Percentiles rank a stretch among this genome's conserved stretches.
These are phyloP conservation scores for Drosophila kikkawai DNA, from an alignment of 1,140 invertebrate genomes.

Conservation along the genomic window DNA sequence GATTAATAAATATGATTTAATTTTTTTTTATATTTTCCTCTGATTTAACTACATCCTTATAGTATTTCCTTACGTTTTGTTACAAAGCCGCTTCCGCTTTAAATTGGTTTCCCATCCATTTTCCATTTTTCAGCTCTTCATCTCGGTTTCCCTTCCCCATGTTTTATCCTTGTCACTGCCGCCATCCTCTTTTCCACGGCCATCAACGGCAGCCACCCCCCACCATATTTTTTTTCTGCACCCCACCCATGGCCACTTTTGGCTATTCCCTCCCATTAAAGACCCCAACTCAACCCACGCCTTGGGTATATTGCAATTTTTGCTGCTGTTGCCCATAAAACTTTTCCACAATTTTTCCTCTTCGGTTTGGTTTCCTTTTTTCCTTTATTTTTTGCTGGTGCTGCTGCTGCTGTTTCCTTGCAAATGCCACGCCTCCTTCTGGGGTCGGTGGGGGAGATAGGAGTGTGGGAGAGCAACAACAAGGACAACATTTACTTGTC, in stretches of 20 bases:
- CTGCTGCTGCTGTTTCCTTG: slow-evolving; percentile 28
- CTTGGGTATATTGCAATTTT: slow-evolving; percentile 79
- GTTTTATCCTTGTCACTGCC: slow-evolving; percentile 45
- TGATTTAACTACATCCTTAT: neutral
- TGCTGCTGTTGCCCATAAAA: slow-evolving; percentile 81
- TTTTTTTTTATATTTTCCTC: neutral
- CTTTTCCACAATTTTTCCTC: slow-evolving; percentile 76
- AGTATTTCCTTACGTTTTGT: neutral
- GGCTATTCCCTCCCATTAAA: neutral
- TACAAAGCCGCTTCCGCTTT: slow-evolving; percentile 21
- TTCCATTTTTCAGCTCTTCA: slow-evolving; percentile 25
- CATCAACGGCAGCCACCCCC: slow-evolving; percentile 35
- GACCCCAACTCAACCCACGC: slow-evolving; percentile 11
- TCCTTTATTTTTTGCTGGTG: slow-evolving; percentile 20
- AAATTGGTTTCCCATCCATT: slow-evolving; percentile 49
- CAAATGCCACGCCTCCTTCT: slow-evolving; percentile 46
- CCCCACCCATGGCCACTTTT: slow-evolving; percentile 1
- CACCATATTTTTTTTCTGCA: neutral
- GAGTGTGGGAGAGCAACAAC: slow-evolving; percentile 57
- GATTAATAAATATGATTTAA: too few relatives aligned
- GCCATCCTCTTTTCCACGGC: slow-evolving; percentile 52
- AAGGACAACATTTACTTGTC: slow-evolving; percentile 82
- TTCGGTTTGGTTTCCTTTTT: slow-evolving; percentile 51
- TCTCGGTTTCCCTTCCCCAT: slow-evolving; percentile 7
- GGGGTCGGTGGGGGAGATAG: neutral